Conservation (phyloP, 2,888 invertebrate species). For the Pterostichus niger region DNA sequence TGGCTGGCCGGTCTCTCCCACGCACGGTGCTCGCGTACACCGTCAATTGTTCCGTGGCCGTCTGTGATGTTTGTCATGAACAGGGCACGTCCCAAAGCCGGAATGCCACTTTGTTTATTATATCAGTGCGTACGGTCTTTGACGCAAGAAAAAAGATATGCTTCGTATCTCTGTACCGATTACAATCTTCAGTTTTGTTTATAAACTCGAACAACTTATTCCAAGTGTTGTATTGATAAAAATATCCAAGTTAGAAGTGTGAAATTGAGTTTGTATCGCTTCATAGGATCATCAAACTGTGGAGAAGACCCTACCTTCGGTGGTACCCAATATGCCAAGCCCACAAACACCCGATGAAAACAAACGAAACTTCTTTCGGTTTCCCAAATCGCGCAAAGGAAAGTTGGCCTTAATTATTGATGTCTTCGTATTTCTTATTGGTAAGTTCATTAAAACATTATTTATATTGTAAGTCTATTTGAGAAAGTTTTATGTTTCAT, state of each 20-base stretch:
- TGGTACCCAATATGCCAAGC: slow-evolving; percentile 56
- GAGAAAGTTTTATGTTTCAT: no score
- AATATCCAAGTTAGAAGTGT: neutral
- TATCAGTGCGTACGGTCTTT: neutral
- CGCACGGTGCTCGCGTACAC: slow-evolving; percentile 38
- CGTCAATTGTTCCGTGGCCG: slow-evolving; percentile 55
- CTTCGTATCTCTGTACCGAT: slow-evolving; percentile 5
- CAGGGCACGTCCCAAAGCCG: slow-evolving; percentile 29
- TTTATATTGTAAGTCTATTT: neutral
- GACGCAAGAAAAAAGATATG: neutral
- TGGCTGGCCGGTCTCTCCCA: slow-evolving; percentile 64
- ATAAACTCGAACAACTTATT: slow-evolving; percentile 1
- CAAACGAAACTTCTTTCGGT: slow-evolving; percentile 36
- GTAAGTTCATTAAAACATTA: slow-evolving; percentile 19
- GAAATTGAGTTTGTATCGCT: neutral
- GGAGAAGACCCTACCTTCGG: slow-evolving; percentile 40
- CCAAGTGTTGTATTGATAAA: neutral
- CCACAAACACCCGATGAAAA: slow-evolving; percentile 30
- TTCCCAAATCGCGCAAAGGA: slow-evolving; percentile 52
- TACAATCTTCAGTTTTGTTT: slow-evolving; percentile 5
- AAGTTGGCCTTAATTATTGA: slow-evolving; percentile 58
- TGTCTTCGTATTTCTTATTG: slow-evolving; percentile 32
- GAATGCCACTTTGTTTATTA: slow-evolving; percentile 52
- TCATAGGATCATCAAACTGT: slow-evolving; percentile 30
- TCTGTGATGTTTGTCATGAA: slow-evolving; percentile 44